Percentiles rank a stretch among this genome's conserved stretches.
These are phyloP conservation scores for Epinephelus malabaricus DNA, from an alignment of 2,797 vertebrate genomes.

Conservation along the genomic window DNA sequence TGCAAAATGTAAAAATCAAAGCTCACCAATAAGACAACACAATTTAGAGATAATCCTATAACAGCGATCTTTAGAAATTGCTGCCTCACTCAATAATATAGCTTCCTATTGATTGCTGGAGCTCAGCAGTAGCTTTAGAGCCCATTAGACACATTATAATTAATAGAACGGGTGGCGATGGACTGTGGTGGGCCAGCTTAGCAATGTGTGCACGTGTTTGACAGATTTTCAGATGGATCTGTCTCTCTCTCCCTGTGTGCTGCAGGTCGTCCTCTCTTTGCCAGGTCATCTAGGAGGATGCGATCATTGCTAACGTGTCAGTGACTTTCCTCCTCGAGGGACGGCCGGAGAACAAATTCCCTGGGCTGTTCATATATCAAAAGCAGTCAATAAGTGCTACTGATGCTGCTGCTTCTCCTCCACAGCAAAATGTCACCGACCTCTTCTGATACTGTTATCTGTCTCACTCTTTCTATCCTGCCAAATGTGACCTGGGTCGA, in stretches of 20 bases:
- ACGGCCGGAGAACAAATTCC: constrained; percentile 40
- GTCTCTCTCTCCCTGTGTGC: background rate
- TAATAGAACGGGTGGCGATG: background rate
- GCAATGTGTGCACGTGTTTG: background rate
- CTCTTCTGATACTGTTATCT: constrained; percentile 38
- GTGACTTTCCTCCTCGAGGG: constrained; percentile 30
- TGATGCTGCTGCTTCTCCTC: constrained; percentile 38
- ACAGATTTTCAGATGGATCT: constrained; percentile 32
- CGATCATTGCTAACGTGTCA: constrained; percentile 57
- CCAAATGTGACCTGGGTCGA: constrained; percentile 30
- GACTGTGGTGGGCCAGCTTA: background rate
- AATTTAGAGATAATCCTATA: constrained; percentile 12
- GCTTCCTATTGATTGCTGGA: constrained; percentile 21
- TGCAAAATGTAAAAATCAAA: constrained; percentile 5
- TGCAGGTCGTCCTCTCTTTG: constrained; percentile 45
- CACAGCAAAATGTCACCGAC: constrained; percentile 50
- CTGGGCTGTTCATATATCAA: constrained; percentile 58
- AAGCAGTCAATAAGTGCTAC: constrained; percentile 56
- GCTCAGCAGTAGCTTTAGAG: constrained; percentile 3
- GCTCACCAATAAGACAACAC: background rate
- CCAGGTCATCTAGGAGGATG: constrained; percentile 55
- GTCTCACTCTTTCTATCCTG: constrained; percentile 20
- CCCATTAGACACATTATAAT: background rate
- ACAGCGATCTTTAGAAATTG: constrained; percentile 35
- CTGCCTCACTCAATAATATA: constrained; percentile 6